phyloP scores from a whole-genome alignment of 1,140 invertebrate species.

The Drosophila pseudoobscura region DNA sequence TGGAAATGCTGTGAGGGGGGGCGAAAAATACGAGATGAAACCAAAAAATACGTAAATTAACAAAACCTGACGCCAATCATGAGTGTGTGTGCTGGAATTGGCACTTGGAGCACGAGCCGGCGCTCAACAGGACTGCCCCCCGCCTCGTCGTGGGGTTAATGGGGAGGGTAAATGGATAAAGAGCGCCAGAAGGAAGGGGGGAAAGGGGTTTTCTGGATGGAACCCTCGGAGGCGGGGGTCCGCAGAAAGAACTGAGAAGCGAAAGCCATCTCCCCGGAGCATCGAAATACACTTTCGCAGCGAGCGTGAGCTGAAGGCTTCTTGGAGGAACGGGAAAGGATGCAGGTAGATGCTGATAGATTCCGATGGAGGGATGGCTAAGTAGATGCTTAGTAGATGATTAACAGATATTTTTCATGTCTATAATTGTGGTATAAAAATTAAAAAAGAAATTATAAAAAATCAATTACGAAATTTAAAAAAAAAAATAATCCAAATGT shows the following conservation, averaged over 20 bases:
- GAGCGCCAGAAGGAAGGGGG: constrained; percentile 8
- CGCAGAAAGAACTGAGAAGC: constrained; percentile 11
- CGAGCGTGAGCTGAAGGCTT: too few species aligned
- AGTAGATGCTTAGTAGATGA: too few species aligned
- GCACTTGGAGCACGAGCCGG: too few species aligned
- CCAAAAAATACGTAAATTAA: constrained; percentile 68
- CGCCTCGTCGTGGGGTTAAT: neutral
- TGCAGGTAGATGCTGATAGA: too few species aligned
- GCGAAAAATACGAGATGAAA: neutral
- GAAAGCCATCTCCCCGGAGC: neutral
- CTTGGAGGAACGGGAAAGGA: neutral
- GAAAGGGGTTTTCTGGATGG: constrained; percentile 1
- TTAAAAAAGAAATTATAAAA: too few species aligned
- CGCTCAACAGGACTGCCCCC: too few species aligned
- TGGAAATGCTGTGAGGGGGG: neutral
- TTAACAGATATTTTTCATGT: too few species aligned
- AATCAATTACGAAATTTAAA: too few species aligned
- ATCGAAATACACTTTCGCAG: constrained; percentile 24
- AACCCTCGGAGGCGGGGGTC: neutral
- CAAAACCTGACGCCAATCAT: constrained; percentile 77
- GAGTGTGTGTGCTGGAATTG: constrained; percentile 19
- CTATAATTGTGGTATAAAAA: too few species aligned
- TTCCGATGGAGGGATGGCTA: too few species aligned
- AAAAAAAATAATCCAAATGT: too few species aligned
- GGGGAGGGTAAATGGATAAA: constrained; percentile 4